phyloP scores from a whole-genome alignment of 2,797 vertebrate genomes.

The Artibeus lituratus region DNA sequence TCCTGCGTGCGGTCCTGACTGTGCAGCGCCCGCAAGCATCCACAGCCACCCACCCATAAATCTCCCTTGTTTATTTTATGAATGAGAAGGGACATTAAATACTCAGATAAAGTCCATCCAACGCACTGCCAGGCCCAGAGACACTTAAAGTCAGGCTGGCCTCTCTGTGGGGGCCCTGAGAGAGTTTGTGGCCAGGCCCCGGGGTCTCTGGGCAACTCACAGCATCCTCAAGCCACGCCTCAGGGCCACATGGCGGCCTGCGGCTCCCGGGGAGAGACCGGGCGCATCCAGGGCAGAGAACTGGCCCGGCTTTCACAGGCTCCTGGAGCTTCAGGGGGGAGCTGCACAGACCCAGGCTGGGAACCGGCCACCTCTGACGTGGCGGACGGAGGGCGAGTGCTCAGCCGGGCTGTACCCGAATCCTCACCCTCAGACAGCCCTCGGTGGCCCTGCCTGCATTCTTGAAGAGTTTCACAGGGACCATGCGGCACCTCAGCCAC shows the following conservation, averaged over 20 bases:
- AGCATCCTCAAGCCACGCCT: background rate
- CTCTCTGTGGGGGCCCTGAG: conserved; percentile 63
- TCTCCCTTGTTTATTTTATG: conserved; percentile 80
- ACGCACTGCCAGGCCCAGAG: conserved; percentile 69
- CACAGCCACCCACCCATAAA: conserved; percentile 74
- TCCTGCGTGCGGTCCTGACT: conserved; percentile 59
- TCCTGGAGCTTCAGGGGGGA: too few relatives aligned
- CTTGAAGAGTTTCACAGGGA: fast-evolving
- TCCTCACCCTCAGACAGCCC: background rate
- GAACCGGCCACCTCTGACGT: too few relatives aligned
- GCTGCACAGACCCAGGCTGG: too few relatives aligned
- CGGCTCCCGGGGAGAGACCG: background rate
- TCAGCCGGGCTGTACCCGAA: fast-evolving
- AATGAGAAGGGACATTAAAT: conserved; percentile 79
- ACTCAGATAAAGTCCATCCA: conserved; percentile 77
- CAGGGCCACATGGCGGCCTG: background rate
- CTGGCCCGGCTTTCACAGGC: too few relatives aligned
- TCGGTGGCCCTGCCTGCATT: fast-evolving
- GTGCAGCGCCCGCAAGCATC: conserved; percentile 64
- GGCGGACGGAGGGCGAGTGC: too few relatives aligned
- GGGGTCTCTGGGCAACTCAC: background rate
- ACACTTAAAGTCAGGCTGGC: conserved; percentile 70
- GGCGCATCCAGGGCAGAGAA: background rate
- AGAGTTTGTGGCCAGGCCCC: conserved; percentile 61
- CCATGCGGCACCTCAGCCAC: fast-evolving